phyloP scores from a whole-genome alignment of 2,797 vertebrate species.

The Menidia menidia region DNA sequence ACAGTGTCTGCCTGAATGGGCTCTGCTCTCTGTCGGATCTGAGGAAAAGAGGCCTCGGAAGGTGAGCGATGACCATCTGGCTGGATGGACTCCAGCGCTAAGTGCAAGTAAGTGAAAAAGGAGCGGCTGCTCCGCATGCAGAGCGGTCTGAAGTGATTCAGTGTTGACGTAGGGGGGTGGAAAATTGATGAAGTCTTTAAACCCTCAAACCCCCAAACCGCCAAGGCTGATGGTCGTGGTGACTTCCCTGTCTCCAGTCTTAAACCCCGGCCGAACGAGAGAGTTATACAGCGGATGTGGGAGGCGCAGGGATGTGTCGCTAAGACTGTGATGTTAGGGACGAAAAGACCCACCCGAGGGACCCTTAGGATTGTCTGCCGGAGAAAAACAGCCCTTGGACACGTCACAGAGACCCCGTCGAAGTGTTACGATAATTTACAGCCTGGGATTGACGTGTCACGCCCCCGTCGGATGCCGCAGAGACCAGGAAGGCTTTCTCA shows the following conservation, averaged over 20 bases:
- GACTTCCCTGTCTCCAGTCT: constrained; percentile 46
- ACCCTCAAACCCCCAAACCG: constrained; percentile 58
- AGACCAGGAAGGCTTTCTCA: no score
- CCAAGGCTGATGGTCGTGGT: constrained; percentile 58
- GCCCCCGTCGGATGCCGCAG: no score
- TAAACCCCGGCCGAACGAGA: constrained; percentile 48
- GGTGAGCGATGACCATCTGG: constrained; percentile 55
- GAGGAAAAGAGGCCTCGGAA: constrained; percentile 52
- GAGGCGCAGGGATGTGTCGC: background rate
- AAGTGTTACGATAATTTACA: no score
- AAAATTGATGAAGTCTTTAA: constrained; percentile 58
- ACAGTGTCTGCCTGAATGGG: background rate
- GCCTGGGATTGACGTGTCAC: no score
- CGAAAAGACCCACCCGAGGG: no score
- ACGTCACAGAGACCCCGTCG: no score
- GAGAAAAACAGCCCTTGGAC: no score
- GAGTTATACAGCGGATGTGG: constrained; percentile 18
- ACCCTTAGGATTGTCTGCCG: no score
- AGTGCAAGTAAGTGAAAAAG: constrained; percentile 9
- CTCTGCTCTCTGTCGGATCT: constrained; percentile 1
- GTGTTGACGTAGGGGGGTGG: constrained; percentile 47
- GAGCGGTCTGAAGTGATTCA: constrained; percentile 41
- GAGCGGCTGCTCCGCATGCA: constrained; percentile 39
- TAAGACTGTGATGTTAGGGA: background rate
- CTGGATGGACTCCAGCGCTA: constrained; percentile 42